phyloP scores from a whole-genome alignment of 2,888 invertebrate species.

The Platycnemis pennipes region DNA sequence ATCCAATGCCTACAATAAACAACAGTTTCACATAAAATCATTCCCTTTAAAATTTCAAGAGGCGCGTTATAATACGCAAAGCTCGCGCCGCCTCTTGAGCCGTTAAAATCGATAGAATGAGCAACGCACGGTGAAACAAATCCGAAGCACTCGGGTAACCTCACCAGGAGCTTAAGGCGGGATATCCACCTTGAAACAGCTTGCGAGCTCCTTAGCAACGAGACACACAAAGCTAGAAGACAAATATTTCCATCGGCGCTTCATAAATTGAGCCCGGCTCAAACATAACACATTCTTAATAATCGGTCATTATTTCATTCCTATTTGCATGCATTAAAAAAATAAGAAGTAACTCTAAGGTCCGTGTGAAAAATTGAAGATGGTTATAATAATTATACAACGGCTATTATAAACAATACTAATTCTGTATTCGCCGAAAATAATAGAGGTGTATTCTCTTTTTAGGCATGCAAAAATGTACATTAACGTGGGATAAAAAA shows the following conservation, averaged over 20 bases:
- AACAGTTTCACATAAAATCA: background rate
- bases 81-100: background rate
- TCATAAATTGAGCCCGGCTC: too few species aligned
- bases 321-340: too few species aligned
- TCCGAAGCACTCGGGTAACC: background rate
- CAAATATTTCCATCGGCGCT: background rate
- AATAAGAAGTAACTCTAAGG: too few species aligned
- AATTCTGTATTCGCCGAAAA: too few species aligned
- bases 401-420: too few species aligned
- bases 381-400: too few species aligned
- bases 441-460: too few species aligned
- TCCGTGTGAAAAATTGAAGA: too few species aligned
- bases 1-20: background rate
- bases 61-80: constrained; percentile 16
- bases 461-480: too few species aligned
- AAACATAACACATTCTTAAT: too few species aligned
- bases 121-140: constrained; percentile 17
- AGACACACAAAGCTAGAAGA: background rate
- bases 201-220: background rate
- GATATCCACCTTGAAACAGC: background rate
- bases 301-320: too few species aligned
- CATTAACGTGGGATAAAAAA: too few species aligned
- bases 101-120: constrained; percentile 31
- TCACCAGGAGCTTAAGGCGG: constrained; percentile 16
- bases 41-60: constrained; percentile 32